These are phyloP conservation scores for Gryllus bimaculatus DNA, from an alignment of 1,140 invertebrate genomes.

Conservation along the genomic window DNA sequence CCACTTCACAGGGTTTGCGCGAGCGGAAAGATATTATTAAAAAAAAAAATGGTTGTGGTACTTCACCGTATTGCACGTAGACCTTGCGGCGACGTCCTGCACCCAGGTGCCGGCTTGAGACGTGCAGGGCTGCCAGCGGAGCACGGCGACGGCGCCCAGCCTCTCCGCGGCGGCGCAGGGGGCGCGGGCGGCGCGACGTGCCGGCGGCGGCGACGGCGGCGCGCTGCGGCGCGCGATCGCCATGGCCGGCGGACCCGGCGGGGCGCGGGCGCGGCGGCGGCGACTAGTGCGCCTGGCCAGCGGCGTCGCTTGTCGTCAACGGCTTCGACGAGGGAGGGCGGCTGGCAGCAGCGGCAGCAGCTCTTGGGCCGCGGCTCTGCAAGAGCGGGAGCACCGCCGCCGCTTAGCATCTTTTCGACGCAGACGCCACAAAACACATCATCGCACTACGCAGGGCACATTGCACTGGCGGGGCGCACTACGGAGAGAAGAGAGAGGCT, in stretches of 20 bases:
- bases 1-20: too few relatives aligned
- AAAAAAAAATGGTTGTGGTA: background rate
- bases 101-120: background rate
- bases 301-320: too few relatives aligned
- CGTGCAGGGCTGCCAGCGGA: background rate
- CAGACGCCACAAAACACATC: too few relatives aligned
- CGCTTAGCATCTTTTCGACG: too few relatives aligned
- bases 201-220: too few relatives aligned
- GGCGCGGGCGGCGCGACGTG: background rate
- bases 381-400: background rate
- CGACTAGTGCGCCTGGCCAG: too few relatives aligned
- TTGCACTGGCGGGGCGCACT: background rate
- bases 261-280: too few relatives aligned
- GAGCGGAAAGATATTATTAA: background rate
- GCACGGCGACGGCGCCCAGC: background rate
- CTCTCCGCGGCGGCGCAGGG: too few relatives aligned
- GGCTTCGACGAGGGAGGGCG: too few relatives aligned
- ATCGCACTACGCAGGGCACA: background rate
- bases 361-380: background rate
- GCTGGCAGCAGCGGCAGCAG: too few relatives aligned
- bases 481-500: too few relatives aligned
- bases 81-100: background rate
- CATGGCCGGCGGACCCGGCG: background rate
- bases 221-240: background rate
- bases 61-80: background rate